These are phyloP conservation scores for Neoniphon sammara DNA, from an alignment of 2,797 vertebrate genomes.

Conservation along the genomic window DNA sequence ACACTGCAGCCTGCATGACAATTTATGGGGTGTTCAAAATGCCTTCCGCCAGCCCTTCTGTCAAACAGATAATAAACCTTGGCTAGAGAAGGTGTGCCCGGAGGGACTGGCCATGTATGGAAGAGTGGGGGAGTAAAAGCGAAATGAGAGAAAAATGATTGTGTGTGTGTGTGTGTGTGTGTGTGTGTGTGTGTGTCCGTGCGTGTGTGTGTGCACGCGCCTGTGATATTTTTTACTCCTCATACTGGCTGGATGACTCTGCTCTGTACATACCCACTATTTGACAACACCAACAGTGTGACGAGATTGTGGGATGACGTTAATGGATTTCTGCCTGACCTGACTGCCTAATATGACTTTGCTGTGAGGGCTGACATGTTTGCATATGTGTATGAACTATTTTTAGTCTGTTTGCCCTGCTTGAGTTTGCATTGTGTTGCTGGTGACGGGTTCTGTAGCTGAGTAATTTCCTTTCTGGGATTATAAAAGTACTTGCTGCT, in stretches of 20 bases:
- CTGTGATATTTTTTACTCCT: conserved; percentile 1
- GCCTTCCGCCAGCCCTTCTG: conserved; percentile 76
- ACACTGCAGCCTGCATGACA: conserved; percentile 76
- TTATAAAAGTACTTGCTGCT: no score
- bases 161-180: conserved; percentile 25
- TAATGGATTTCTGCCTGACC: no score
- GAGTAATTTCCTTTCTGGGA: no score
- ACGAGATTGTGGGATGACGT: no score
- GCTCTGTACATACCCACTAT: conserved; percentile 23
- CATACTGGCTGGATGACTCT: conserved; percentile 23
- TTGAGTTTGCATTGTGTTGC: no score
- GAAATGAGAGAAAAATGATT: conserved; percentile 31
- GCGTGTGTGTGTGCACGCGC: conserved; percentile 4
- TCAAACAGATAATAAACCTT: conserved; percentile 79
- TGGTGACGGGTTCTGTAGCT: no score
- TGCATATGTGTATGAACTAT: no score
- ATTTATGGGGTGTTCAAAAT: conserved; percentile 80
- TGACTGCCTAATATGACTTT: no score
- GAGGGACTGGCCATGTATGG: conserved; percentile 66
- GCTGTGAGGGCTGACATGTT: no score
- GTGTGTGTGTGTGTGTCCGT: conserved; percentile 6
- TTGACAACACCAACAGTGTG: conserved; percentile 32
- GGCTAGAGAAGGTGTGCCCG: conserved; percentile 71
- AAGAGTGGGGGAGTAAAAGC: conserved; percentile 62
- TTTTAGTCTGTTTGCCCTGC: no score